Conservation (phyloP, 2,113 vertebrate species). For the Thunnus maccoyii region DNA sequence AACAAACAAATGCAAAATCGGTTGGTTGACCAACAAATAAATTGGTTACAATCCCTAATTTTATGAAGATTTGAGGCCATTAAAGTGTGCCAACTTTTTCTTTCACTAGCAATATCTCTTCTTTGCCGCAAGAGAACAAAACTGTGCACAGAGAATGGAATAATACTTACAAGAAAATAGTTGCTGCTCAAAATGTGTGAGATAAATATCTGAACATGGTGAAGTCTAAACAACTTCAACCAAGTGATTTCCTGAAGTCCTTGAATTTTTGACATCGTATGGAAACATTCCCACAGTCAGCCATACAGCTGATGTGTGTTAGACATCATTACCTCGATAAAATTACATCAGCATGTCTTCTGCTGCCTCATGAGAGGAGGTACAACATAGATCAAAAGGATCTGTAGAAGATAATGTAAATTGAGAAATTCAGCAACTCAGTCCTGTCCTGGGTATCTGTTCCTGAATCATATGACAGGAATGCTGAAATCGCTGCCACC, state of each 20-base stretch:
- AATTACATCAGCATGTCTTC: constrained; percentile 39
- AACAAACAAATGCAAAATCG: neutral
- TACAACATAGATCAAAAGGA: neutral
- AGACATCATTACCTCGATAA: constrained; percentile 27
- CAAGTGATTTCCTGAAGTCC: constrained; percentile 1
- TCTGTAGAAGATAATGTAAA: neutral
- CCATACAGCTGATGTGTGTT: constrained; percentile 36
- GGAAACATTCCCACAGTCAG: constrained; percentile 51
- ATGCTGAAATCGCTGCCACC: constrained; percentile 46
- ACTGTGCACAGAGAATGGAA: neutral
- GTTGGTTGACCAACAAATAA: neutral
- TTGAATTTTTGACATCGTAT: constrained; percentile 32
- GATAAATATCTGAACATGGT: constrained; percentile 24
- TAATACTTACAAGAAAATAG: neutral
- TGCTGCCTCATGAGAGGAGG: constrained; percentile 7
- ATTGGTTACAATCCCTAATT: neutral
- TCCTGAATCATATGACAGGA: constrained; percentile 56
- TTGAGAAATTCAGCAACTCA: constrained; percentile 22
- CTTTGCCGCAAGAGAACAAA: constrained; percentile 1
- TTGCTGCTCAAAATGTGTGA: constrained; percentile 20
- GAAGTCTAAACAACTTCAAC: constrained; percentile 11
- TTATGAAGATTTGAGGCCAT: neutral
- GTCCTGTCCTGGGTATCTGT: constrained; percentile 12
- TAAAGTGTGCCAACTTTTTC: neutral
- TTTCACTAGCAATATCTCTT: constrained; percentile 9